Conservation (phyloP, 1,140 invertebrate species). For the Drosophila sechellia region DNA sequence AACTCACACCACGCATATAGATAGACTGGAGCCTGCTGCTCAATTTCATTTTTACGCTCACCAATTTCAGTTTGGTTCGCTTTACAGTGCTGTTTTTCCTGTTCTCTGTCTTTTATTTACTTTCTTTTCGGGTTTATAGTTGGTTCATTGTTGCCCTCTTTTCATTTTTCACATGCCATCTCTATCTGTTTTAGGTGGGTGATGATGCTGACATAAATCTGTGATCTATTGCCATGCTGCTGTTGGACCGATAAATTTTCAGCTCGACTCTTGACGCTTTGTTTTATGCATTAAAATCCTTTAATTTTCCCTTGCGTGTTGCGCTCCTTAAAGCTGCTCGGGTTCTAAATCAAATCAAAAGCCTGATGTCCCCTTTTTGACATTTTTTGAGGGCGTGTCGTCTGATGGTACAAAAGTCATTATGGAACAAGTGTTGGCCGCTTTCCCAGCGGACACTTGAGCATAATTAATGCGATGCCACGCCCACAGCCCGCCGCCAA, state of each 20-base stretch:
- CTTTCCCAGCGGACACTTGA: conserved; percentile 80
- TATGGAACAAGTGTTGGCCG: conserved; percentile 80
- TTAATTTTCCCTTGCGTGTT: background rate
- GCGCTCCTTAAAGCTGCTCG: conserved; percentile 17
- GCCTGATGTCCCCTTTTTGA: conserved; percentile 29
- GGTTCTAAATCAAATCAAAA: conserved; percentile 67
- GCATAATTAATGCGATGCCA: conserved; percentile 77
- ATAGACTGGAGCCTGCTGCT: conserved; percentile 61
- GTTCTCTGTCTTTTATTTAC: conserved; percentile 37
- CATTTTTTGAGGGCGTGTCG: conserved; percentile 16
- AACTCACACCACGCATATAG: conserved; percentile 18
- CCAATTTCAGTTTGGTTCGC: conserved; percentile 56
- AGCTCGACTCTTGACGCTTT: conserved; percentile 36
- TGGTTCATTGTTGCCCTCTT: conserved; percentile 14
- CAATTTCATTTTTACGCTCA: conserved; percentile 68
- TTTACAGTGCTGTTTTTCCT: conserved; percentile 34
- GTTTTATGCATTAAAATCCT: conserved; percentile 46
- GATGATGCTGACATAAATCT: conserved; percentile 79
- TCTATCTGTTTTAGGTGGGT: conserved; percentile 25
- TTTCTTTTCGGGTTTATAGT: conserved; percentile 34
- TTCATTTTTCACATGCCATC: background rate
- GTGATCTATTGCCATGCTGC: conserved; percentile 70
- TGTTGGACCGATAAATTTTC: conserved; percentile 61
- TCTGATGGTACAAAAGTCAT: conserved; percentile 68
- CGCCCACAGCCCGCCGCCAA: conserved; percentile 40